Conservation (phyloP, 2,888 invertebrate species). For the Sycophila texana region DNA sequence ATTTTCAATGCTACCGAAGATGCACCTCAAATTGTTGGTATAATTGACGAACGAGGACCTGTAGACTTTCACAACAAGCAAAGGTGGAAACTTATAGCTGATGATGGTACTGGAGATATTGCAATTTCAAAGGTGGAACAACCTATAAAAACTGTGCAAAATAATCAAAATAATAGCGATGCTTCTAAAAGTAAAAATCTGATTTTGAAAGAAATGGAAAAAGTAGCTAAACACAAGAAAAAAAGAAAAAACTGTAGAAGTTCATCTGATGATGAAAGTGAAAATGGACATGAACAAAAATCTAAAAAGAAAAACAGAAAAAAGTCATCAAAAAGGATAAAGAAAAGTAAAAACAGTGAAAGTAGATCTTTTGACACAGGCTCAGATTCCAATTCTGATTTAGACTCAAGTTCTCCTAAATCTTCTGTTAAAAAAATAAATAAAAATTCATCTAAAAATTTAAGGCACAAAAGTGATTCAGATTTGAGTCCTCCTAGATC, state of each 20-base stretch:
- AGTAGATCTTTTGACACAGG: constrained; percentile 31
- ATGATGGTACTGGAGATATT: constrained; percentile 66
- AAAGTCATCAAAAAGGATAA: constrained; percentile 14
- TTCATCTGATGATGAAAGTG: constrained; percentile 34
- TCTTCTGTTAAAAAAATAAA: constrained; percentile 60
- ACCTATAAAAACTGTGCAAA: neutral
- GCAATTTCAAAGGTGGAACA: constrained; percentile 43
- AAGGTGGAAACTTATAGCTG: constrained; percentile 73
- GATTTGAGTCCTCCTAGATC: constrained; percentile 57
- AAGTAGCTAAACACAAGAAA: constrained; percentile 12
- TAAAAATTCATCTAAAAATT: constrained; percentile 59
- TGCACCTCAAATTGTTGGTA: constrained; percentile 91
- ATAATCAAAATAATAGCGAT: constrained; percentile 13
- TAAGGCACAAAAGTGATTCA: constrained; percentile 58
- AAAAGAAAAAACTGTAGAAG: neutral
- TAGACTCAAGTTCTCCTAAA: constrained; percentile 65
- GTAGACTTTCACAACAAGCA: constrained; percentile 68
- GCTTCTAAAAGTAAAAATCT: constrained; percentile 28
- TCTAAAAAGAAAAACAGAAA: constrained; percentile 31
- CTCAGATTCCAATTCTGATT: constrained; percentile 59
- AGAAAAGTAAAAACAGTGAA: constrained; percentile 37
- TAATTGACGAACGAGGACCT: constrained; percentile 84
- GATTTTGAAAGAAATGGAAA: constrained; percentile 3
- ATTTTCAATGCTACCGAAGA: constrained; percentile 88
- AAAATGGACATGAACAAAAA: neutral